Conservation (phyloP, 2,113 vertebrate species). For the Steatornis caripensis region DNA sequence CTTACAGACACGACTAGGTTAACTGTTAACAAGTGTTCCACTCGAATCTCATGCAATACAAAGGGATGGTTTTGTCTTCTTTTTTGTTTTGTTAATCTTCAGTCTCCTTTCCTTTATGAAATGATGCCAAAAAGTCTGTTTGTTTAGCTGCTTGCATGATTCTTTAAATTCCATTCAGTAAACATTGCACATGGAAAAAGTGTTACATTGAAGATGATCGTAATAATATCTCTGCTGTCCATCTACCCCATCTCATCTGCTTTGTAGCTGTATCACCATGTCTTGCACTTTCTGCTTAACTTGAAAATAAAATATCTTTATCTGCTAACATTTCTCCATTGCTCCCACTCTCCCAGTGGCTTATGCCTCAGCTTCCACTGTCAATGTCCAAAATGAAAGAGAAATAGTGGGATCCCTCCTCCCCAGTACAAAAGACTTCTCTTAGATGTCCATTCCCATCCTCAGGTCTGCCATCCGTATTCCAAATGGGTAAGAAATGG, state of each 20-base stretch:
- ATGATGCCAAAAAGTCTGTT: not conserved
- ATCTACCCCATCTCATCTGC: not conserved
- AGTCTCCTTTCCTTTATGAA: not conserved
- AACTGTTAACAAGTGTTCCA: not conserved
- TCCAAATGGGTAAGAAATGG: not conserved
- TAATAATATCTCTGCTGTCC: not conserved
- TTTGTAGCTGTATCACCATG: not conserved
- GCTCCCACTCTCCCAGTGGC: not conserved
- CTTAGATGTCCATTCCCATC: not conserved
- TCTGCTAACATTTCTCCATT: not conserved
- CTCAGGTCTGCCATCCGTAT: not conserved
- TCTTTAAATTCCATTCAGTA: not conserved
- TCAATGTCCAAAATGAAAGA: not conserved
- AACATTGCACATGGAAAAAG: slow-evolving; percentile 5
- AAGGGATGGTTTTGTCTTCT: not conserved
- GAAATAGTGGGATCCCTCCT: not conserved
- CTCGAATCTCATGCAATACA: not conserved
- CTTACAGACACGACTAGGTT: not conserved
- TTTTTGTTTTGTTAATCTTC: not conserved
- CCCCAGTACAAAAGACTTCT: not conserved
- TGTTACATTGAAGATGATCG: not conserved
- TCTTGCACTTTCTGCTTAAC: not conserved
- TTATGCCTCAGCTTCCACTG: not conserved
- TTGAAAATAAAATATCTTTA: not conserved
- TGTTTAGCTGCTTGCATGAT: not conserved